These are phyloP conservation scores for Grantiella picta DNA, from an alignment of 2,113 vertebrate species.

Conservation along the genomic window DNA sequence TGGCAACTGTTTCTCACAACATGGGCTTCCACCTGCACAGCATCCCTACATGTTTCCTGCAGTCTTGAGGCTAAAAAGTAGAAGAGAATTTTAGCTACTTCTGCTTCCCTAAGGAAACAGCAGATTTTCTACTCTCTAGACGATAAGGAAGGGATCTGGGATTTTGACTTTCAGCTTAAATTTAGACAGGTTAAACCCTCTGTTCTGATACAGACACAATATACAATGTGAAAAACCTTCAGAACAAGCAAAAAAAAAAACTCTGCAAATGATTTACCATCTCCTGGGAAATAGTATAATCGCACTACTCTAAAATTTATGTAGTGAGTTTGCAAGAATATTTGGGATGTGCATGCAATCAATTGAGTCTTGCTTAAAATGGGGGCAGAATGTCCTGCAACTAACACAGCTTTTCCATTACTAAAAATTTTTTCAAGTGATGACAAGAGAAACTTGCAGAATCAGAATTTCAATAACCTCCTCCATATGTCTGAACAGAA, in stretches of 20 bases:
- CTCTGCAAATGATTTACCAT: not conserved
- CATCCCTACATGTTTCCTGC: not conserved
- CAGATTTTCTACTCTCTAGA: not conserved
- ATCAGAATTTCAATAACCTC: slow-evolving; percentile 40
- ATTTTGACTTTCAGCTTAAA: not conserved
- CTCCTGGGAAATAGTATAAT: not conserved
- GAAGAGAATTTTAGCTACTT: not conserved
- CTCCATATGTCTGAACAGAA: slow-evolving; percentile 49
- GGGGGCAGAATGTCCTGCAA: not conserved
- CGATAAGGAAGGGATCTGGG: not conserved
- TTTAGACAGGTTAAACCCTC: not conserved
- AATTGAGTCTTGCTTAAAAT: not conserved
- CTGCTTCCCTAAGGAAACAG: not conserved
- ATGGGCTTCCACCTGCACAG: not conserved
- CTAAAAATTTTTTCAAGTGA: not conserved
- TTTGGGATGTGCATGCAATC: not conserved
- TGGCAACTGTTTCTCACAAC: not conserved
- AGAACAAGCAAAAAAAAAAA: not conserved
- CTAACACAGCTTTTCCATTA: not conserved
- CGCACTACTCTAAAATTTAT: not conserved
- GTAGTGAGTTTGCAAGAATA: not conserved
- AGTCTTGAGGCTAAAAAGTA: not conserved
- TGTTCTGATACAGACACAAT: not conserved
- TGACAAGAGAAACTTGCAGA: slow-evolving; percentile 32
- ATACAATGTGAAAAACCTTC: not conserved